phyloP scores from a whole-genome alignment of 1,140 invertebrate genomes.

The Varroa destructor region DNA sequence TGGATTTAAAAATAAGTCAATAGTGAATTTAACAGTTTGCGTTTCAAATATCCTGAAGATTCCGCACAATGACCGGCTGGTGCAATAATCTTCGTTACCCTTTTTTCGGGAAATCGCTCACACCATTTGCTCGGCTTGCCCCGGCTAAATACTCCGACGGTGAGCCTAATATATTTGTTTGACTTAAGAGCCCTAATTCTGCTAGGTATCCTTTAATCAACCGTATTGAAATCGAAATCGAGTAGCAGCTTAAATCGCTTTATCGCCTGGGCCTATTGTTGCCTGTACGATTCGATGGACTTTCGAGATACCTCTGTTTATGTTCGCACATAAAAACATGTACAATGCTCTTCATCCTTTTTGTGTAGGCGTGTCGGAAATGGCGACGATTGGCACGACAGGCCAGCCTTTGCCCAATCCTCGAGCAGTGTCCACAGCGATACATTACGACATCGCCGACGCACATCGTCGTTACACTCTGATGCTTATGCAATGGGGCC shows the following conservation, averaged over 20 bases:
- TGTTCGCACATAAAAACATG: no score
- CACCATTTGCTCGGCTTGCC: slow-evolving; percentile 47
- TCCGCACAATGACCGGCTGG: slow-evolving; percentile 57
- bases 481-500: slow-evolving; percentile 48
- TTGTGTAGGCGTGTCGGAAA: slow-evolving; percentile 54
- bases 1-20: no score
- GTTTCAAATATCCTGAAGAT: slow-evolving; percentile 40
- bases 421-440: slow-evolving; percentile 61
- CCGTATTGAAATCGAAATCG: no score
- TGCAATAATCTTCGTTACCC: slow-evolving; percentile 63
- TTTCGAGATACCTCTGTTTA: no score
- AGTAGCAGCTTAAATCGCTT: no score
- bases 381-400: slow-evolving; percentile 55
- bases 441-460: slow-evolving; percentile 56
- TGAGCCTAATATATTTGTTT: slow-evolving; percentile 32
- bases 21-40: no score
- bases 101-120: slow-evolving; percentile 49
- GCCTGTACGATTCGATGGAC: no score
- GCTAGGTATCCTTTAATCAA: no score
- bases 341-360: no score
- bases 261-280: no score
- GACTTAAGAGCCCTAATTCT: no score
- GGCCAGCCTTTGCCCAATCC: slow-evolving; percentile 63
- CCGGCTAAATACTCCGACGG: slow-evolving; percentile 54
- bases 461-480: slow-evolving; percentile 58